Conservation (phyloP, 2,797 vertebrate species). For the Gobio occitaniae region DNA sequence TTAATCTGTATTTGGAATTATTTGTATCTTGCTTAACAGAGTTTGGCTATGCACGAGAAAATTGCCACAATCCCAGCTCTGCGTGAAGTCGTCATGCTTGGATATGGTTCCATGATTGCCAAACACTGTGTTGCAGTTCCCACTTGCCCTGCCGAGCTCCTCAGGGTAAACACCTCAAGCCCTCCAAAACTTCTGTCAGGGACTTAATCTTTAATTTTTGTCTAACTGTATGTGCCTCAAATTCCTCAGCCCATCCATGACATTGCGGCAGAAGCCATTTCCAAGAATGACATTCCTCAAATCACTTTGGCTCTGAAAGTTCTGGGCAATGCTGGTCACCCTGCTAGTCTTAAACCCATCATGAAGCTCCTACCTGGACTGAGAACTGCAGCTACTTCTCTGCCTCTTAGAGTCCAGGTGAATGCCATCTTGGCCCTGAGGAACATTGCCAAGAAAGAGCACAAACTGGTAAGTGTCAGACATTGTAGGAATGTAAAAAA, state of each 20-base stretch:
- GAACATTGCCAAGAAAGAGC: slow-evolving; percentile 80
- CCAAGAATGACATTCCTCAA: slow-evolving; percentile 62
- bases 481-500: not conserved
- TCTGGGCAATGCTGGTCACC: slow-evolving; percentile 81
- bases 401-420: slow-evolving; percentile 73
- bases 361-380: slow-evolving; percentile 73
- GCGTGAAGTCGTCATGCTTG: slow-evolving; percentile 77
- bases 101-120: slow-evolving; percentile 81
- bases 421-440: slow-evolving; percentile 75
- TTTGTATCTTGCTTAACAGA: slow-evolving; percentile 10
- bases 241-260: slow-evolving; percentile 76
- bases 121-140: slow-evolving; percentile 78
- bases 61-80: slow-evolving; percentile 67
- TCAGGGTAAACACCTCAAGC: slow-evolving; percentile 75
- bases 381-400: slow-evolving; percentile 60
- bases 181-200: not conserved
- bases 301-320: slow-evolving; percentile 75
- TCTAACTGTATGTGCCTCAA: not conserved
- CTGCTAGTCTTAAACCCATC: slow-evolving; percentile 79
- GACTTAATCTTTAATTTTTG: not conserved
- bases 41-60: slow-evolving; percentile 46
- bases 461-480: slow-evolving; percentile 60
- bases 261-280: slow-evolving; percentile 44
- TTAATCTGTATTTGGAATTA: not conserved
- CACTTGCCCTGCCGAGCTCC: slow-evolving; percentile 74